A percentile compares a stretch with the other conserved stretches of the same genome.
Conservation (phyloP, 2,113 vertebrate genomes). For the Oncorhynchus nerka region DNA sequence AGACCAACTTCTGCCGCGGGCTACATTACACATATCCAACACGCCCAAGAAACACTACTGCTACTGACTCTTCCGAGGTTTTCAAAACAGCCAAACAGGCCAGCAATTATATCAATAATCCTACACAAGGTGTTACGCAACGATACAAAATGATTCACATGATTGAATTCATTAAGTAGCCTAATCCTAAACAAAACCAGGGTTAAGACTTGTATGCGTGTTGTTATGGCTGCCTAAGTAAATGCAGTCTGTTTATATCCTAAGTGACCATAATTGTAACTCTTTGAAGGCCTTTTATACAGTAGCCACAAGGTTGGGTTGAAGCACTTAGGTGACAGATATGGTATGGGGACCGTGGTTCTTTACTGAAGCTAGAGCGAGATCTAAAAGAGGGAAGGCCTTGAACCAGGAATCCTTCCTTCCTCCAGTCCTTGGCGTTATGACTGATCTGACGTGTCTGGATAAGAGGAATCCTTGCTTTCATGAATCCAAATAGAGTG, state of each 20-base stretch:
- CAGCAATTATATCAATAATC: slow-evolving; percentile 9
- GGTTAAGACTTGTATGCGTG: slow-evolving; percentile 16
- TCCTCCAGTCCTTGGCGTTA: neutral
- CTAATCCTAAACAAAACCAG: slow-evolving; percentile 11
- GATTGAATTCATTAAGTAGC: slow-evolving; percentile 17
- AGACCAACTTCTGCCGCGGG: neutral
- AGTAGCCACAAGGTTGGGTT: neutral
- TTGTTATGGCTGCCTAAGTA: slow-evolving; percentile 2
- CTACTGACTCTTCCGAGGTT: neutral
- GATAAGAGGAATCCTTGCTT: too few species aligned
- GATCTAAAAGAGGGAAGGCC: neutral
- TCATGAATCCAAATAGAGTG: too few species aligned
- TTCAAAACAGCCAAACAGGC: slow-evolving; percentile 12
- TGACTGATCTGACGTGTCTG: neutral
- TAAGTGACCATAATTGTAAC: neutral
- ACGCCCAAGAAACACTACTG: neutral
- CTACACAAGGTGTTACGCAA: slow-evolving; percentile 18
- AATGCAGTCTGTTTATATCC: neutral
- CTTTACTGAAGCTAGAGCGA: neutral
- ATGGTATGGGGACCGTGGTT: neutral
- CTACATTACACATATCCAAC: neutral
- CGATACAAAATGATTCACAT: slow-evolving; percentile 21
- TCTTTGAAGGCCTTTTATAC: neutral
- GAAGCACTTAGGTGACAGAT: slow-evolving; percentile 17
- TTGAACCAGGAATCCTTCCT: neutral